Base-by-base conservation (phyloP, 2,888 invertebrate species). In the Tiliacea citrago region DNA sequence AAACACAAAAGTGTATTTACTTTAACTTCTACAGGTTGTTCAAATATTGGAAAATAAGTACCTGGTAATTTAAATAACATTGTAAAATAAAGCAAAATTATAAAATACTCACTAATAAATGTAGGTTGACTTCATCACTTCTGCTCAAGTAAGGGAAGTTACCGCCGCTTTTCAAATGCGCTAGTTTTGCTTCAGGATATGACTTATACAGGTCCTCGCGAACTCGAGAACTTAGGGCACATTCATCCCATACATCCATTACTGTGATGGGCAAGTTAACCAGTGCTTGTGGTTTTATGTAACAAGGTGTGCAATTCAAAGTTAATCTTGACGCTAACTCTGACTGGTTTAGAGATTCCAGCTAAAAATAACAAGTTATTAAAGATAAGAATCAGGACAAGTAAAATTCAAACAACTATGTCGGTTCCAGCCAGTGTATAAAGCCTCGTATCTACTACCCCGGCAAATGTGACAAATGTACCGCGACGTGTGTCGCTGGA, bases 121-220 rank as follows among this genome's bases (percentile, higher is more conserved):
- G 98, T 84, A 99, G 96, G 95, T 99, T 99, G 69, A 99, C 98
- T 97, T 99, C 99, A 88, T 98, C 98, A 92, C 98, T 97, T 89
- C 98, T 97, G 92, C 99, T 98, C 79, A 99, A 96, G 91, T 98
- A 99, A 0, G 99, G 99, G 93, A 99, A 99, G 95, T 99, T 99
- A 9, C 99, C 99, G 1, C 99, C 99, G 82, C 97, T 97, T 92
- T 99, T 99, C 66, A 99, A 94, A 93, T 99, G 98, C 2, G 98
- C 99, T 81, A 98, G 92, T 94, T 98, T 98, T 0, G 98, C 98
- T 79, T 98, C 97, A 0, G 99, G 98, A 93, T 98, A 99, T 86
- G 98, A 98, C 92, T 98, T 98, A 92, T 98, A 98, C 85, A 98
- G 95, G 89, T 98, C 98, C 89, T 98, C 98, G 70, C 98, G 95